A percentile compares a stretch with the other conserved stretches of the same genome.
phyloP scores from a whole-genome alignment of 2,888 invertebrate species.

The Dolichomitus sp. region DNA sequence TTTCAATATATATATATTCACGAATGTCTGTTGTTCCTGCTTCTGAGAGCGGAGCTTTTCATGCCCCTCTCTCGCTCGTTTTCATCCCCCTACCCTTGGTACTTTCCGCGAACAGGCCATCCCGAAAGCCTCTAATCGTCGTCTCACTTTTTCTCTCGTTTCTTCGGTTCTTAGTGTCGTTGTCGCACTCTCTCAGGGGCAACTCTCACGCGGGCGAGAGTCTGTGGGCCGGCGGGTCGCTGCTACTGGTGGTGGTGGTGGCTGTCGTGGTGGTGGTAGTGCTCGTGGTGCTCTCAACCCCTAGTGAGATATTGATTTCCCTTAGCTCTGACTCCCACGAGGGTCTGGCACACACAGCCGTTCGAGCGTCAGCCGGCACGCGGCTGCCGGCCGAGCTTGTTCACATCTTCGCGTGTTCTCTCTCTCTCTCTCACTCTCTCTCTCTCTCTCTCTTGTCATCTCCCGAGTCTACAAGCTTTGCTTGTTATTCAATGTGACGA shows the following conservation, averaged over 20 bases:
- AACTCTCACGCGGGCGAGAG: constrained; percentile 8
- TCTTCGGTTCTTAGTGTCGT: constrained; percentile 69
- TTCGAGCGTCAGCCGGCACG: constrained; percentile 71
- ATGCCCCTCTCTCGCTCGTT: constrained; percentile 5
- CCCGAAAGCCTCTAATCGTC: constrained; percentile 48
- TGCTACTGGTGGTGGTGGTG: constrained; percentile 32
- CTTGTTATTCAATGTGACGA: constrained; percentile 38
- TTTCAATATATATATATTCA: neutral
- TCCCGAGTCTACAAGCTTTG: constrained; percentile 24
- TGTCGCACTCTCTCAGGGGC: constrained; percentile 66
- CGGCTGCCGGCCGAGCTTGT: constrained; percentile 71
- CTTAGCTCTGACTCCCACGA: constrained; percentile 85
- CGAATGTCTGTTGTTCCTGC: constrained; percentile 6
- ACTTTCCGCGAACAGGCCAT: constrained; percentile 49
- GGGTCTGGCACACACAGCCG: constrained; percentile 77
- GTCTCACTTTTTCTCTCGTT: constrained; percentile 60
- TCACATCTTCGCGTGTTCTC: constrained; percentile 55
- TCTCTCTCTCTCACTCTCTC: constrained; percentile 37
- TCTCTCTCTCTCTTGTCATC: constrained; percentile 13
- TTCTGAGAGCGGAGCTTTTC: constrained; percentile 19
- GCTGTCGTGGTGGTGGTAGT: neutral
- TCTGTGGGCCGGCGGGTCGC: constrained; percentile 45
- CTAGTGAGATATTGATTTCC: constrained; percentile 86
- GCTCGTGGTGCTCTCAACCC: constrained; percentile 76
- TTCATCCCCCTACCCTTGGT: neutral